A percentile compares a stretch with the other conserved stretches of the same genome.
Conservation (phyloP, 2,888 invertebrate genomes). For the Eupithecia subumbrata region DNA sequence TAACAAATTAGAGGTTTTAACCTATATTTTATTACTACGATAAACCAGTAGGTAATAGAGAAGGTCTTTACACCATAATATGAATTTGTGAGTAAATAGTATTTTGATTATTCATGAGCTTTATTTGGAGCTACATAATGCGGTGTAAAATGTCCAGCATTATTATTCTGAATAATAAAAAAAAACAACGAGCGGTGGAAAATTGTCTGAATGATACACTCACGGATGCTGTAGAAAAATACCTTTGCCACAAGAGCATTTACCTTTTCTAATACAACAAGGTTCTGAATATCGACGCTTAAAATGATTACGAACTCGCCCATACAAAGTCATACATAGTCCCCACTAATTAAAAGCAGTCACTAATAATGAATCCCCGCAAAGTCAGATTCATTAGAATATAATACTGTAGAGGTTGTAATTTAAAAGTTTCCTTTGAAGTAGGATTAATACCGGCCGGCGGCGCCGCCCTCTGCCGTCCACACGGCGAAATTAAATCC, state of each 20-base stretch:
- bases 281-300: neutral
- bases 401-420: constrained; percentile 61
- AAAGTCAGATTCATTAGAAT: constrained; percentile 60
- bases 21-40: too few species aligned
- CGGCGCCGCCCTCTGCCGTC: constrained; percentile 56
- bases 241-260: neutral
- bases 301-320: neutral
- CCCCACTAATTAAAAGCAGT: constrained; percentile 47
- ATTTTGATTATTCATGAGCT: too few species aligned
- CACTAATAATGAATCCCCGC: constrained; percentile 58
- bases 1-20: too few species aligned
- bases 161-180: too few species aligned
- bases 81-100: too few species aligned
- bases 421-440: constrained; percentile 77
- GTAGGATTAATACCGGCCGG: constrained; percentile 72
- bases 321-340: constrained; percentile 4
- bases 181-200: too few species aligned
- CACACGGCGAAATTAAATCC: constrained; percentile 73
- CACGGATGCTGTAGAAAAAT: neutral
- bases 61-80: too few species aligned
- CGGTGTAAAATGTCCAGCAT: too few species aligned
- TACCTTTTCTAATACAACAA: neutral
- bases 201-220: neutral
- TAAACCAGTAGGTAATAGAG: too few species aligned
- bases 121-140: too few species aligned